Evolutionary conservation across 2,888 invertebrate genomes (phyloP), one percentile per base, ranked within the genome.

Genomic region (Ecliptopera silaceata): DNA sequence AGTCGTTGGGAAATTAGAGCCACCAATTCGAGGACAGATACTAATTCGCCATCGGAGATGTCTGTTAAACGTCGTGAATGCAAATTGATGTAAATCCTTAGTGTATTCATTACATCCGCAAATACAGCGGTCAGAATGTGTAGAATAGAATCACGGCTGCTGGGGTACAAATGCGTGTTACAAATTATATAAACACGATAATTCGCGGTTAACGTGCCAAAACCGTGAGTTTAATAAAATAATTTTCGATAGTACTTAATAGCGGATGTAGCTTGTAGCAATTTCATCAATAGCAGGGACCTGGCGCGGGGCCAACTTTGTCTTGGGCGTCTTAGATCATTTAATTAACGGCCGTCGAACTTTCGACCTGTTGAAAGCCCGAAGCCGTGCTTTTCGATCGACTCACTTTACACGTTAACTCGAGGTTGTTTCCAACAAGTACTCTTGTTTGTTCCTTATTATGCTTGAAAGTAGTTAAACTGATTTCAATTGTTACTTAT

Each of bases 341-440:
- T 88, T 89, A 89, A 90, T 90, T 89, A 88, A 88, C 88, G 87
- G 86, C 72, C 87, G 84, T 82, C 84, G 84, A 89, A 88, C 88
- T 88, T 88, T 83, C 82, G 85, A 89, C 90, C 89, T 90, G 89
- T 90, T 90, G 90, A 90, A 86, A 89, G 82, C 83, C 67, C 73
- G 88, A 86, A 89, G 83, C 84, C 68, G 73, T 71, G 85, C 82
- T 86, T 85, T 83, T 79, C 68, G 77, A 80, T 80, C 75, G 79
- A 84, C 80, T 84, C 82, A 84, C 80, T 84, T 83, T 77, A 79
- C 82, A 81, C 79, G 75, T 78, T 47, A 63, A 72, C 69, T 70
- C 65, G 69, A 60, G 52, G 68, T 74, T 71, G 77, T 75, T 82
- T 75, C 62, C 73, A 75, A 75, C 71, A 71, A 69, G 69, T 74